Evolutionary conservation across 2,797 vertebrate genomes (phyloP).

Genomic region (Chelon labrosus): DNA sequence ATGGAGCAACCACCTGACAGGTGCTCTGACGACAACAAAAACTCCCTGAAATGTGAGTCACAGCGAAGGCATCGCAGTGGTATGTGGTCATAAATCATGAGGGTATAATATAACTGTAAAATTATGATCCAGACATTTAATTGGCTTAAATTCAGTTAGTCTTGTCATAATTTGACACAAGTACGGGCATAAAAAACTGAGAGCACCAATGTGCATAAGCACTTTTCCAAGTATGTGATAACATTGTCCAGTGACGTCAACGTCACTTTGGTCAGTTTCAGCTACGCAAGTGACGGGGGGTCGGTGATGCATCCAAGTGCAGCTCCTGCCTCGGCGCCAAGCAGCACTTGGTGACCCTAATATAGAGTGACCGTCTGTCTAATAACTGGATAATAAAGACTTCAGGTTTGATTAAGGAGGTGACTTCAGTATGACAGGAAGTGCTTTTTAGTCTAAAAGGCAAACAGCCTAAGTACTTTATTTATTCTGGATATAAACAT

Average conservation of each 20-base stretch:
- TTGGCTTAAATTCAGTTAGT: background rate
- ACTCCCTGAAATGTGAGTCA: slow-evolving; percentile 67
- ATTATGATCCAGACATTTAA: slow-evolving; percentile 12
- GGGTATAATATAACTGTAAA: slow-evolving; percentile 11
- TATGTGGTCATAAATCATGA: slow-evolving; percentile 29
- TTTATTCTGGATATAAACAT: background rate
- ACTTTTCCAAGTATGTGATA: slow-evolving; percentile 28
- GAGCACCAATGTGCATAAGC: background rate
- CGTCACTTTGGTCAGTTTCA: slow-evolving; percentile 29
- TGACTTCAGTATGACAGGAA: background rate
- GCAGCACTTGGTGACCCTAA: slow-evolving; percentile 57
- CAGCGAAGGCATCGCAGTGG: slow-evolving; percentile 18
- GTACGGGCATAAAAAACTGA: slow-evolving; percentile 4
- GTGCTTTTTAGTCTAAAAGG: background rate
- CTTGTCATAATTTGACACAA: background rate
- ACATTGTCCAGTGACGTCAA: slow-evolving; percentile 13
- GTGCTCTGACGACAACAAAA: slow-evolving; percentile 59
- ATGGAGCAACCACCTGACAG: slow-evolving; percentile 43
- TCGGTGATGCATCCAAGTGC: slow-evolving; percentile 44
- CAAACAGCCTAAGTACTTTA: background rate
- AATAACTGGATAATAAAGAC: slow-evolving; percentile 18
- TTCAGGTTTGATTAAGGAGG: slow-evolving; percentile 7
- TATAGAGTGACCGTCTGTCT: slow-evolving; percentile 7
- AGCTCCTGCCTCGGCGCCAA: slow-evolving; percentile 35
- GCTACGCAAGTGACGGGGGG: slow-evolving; percentile 36